A percentile compares a stretch with the other conserved stretches of the same genome.
Evolutionary conservation across 1,140 invertebrate species (phyloP).

Genomic region (Temnothorax curvispinosus): DNA sequence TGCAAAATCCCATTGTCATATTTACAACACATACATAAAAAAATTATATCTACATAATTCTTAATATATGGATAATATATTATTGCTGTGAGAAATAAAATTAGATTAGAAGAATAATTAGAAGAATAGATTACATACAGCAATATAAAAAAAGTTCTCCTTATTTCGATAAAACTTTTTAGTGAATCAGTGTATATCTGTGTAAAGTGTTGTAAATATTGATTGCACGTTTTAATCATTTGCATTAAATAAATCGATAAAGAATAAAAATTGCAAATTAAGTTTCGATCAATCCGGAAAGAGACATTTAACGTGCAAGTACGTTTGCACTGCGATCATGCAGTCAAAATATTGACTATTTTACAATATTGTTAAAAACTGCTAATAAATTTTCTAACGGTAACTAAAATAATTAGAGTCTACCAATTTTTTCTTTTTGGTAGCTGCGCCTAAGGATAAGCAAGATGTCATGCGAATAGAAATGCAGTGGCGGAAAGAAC

Average conservation of each 20-base stretch:
- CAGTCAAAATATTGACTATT: slow-evolving; percentile 13
- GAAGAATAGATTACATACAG: slow-evolving; percentile 36
- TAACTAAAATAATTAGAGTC: slow-evolving; percentile 53
- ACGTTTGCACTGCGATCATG: slow-evolving; percentile 14
- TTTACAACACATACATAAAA: slow-evolving; percentile 26
- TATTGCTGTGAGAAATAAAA: slow-evolving; percentile 33
- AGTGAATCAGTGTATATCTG: slow-evolving; percentile 10
- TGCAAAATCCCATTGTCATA: slow-evolving; percentile 35
- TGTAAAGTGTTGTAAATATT: slow-evolving; percentile 21
- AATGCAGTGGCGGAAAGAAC: slow-evolving; percentile 11
- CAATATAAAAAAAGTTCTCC: slow-evolving; percentile 10
- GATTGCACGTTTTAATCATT: slow-evolving; percentile 37
- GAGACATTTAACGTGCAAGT: slow-evolving; percentile 3
- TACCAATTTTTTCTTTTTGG: slow-evolving; percentile 40
- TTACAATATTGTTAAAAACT: slow-evolving; percentile 32
- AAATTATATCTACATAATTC: slow-evolving; percentile 40
- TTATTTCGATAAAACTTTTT: slow-evolving; percentile 1
- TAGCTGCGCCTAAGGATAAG: slow-evolving; percentile 29
- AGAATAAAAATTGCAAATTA: slow-evolving; percentile 10
- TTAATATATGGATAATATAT: neutral
- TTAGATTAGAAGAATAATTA: too few species aligned
- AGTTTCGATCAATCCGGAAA: neutral
- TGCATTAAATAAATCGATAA: neutral
- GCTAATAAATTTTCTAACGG: slow-evolving; percentile 36
- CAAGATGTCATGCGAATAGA: slow-evolving; percentile 14